Evolutionary conservation across 2,113 vertebrate species (phyloP).

Genomic region (Malurus cyaneus): DNA sequence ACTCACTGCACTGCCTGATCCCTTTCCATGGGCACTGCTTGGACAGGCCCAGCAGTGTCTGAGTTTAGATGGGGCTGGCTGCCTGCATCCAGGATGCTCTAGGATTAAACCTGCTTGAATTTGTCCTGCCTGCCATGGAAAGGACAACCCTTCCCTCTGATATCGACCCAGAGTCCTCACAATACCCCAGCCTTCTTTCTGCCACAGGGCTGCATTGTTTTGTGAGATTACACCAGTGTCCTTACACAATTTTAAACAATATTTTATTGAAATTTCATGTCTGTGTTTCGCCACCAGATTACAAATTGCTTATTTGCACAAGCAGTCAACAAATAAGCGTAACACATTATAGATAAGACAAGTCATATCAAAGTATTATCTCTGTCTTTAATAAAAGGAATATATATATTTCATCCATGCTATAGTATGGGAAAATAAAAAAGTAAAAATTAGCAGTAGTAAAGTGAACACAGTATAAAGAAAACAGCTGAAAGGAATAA

Average conservation of each 20-base stretch:
- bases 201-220: not conserved
- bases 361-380: not conserved
- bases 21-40: not conserved
- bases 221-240: not conserved
- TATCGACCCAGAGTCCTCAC: fast-evolving
- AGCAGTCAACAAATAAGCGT: not conserved
- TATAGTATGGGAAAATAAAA: not conserved
- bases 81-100: not conserved
- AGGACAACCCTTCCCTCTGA: not conserved
- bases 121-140: not conserved
- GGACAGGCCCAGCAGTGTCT: not conserved
- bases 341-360: not conserved
- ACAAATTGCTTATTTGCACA: not conserved
- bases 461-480: not conserved
- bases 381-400: not conserved
- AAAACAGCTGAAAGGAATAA: not conserved
- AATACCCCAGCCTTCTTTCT: not conserved
- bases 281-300: not conserved
- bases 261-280: conserved; percentile 18
- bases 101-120: not conserved
- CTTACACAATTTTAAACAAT: not conserved
- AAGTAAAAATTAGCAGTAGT: not conserved
- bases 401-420: not conserved
- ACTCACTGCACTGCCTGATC: not conserved
- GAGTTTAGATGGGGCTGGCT: not conserved